Percentiles rank a stretch among this genome's conserved stretches.
phyloP scores from a whole-genome alignment of 2,797 vertebrate genomes.

The Lepidocolaptes lacrymiger region DNA sequence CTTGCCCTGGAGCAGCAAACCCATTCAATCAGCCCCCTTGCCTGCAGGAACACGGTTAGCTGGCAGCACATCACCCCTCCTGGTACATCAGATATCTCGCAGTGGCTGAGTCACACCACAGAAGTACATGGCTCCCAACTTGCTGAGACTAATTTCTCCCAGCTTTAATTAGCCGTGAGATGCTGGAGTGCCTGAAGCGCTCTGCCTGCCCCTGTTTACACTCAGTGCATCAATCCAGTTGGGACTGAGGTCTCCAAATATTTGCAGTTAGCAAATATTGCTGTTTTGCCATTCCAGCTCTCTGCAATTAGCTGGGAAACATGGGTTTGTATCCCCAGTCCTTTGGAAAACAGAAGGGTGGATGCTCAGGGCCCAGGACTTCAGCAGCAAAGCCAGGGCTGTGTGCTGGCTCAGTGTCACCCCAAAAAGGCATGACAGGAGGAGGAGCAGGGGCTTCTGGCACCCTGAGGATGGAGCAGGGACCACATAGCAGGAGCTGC shows the following conservation, averaged over 20 bases:
- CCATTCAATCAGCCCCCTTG: not conserved
- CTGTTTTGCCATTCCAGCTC: not conserved
- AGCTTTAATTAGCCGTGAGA: conserved; percentile 28
- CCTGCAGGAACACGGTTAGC: not conserved
- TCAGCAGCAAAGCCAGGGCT: not conserved
- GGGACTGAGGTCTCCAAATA: conserved; percentile 30
- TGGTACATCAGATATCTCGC: not conserved
- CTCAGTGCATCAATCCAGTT: not conserved
- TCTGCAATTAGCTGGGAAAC: conserved; percentile 4
- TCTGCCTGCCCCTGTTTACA: not conserved
- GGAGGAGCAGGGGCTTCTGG: not conserved
- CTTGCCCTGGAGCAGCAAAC: not conserved
- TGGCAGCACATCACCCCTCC: conserved; percentile 30
- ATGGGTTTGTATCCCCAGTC: not conserved
- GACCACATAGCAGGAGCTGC: not conserved
- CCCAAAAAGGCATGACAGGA: not conserved
- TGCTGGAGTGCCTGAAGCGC: conserved; percentile 1
- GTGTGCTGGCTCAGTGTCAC: not conserved
- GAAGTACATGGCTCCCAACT: conserved; percentile 28
- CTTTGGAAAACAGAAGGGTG: not conserved
- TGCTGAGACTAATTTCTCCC: conserved; percentile 53
- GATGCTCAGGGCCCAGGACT: not conserved
- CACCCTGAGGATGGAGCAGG: not conserved
- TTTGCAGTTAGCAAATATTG: conserved; percentile 32
- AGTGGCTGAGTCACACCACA: not conserved